Percentiles rank a stretch among this genome's conserved stretches.
Evolutionary conservation across 2,888 invertebrate species (phyloP).

Genomic region (Archaeoteleia sp.): DNA sequence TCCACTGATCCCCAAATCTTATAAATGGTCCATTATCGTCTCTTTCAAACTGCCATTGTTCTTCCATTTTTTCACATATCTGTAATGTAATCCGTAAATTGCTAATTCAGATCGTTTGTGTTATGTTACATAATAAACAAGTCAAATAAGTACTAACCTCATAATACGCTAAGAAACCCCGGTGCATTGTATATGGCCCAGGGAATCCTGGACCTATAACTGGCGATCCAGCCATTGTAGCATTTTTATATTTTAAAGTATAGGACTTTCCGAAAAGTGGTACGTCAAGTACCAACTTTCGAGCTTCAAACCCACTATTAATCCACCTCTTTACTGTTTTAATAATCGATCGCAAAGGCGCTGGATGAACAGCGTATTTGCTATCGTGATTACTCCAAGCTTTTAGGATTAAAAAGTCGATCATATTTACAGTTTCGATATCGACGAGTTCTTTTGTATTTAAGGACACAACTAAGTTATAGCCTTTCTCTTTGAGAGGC

Average conservation of each 20-base stretch:
- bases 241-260: slow-evolving; percentile 78
- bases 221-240: slow-evolving; percentile 78
- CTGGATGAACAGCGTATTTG: slow-evolving; percentile 62
- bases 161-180: slow-evolving; percentile 83
- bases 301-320: slow-evolving; percentile 78
- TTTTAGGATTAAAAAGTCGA: slow-evolving; percentile 83
- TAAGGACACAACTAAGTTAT: slow-evolving; percentile 77
- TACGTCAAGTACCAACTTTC: slow-evolving; percentile 83
- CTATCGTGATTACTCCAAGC: slow-evolving; percentile 76
- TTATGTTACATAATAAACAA: not conserved
- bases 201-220: slow-evolving; percentile 80
- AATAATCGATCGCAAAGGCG: slow-evolving; percentile 61
- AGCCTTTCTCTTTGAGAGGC: slow-evolving; percentile 76
- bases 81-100: slow-evolving; percentile 54
- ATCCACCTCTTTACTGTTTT: slow-evolving; percentile 61
- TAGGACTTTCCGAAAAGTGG: slow-evolving; percentile 85
- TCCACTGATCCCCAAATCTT: slow-evolving; percentile 85
- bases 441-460: slow-evolving; percentile 82
- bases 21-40: slow-evolving; percentile 82
- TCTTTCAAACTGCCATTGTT: slow-evolving; percentile 76
- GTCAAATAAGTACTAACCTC: slow-evolving; percentile 77
- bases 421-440: slow-evolving; percentile 77
- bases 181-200: slow-evolving; percentile 81
- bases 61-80: slow-evolving; percentile 79
- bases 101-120: not conserved